Evolutionary conservation across 2,888 invertebrate species (phyloP).

Genomic region (Morpho helenor): DNA sequence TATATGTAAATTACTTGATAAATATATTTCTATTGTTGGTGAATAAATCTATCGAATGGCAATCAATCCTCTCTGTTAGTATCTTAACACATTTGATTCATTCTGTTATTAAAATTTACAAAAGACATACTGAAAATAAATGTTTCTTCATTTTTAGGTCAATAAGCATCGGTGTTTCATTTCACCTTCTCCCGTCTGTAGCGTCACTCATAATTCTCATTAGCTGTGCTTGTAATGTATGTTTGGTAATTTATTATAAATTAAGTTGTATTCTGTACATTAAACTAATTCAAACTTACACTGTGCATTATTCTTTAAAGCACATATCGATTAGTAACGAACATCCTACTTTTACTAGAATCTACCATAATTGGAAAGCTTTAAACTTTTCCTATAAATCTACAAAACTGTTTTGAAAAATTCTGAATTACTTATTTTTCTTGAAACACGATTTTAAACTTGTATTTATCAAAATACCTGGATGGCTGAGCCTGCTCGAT

Average conservation of each 20-base stretch:
- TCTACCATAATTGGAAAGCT: too few relatives aligned
- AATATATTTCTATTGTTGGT: constrained; percentile 77
- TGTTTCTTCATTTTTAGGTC: constrained; percentile 87
- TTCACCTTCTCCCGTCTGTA: constrained; percentile 35
- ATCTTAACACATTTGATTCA: constrained; percentile 73
- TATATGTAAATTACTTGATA: constrained; percentile 76
- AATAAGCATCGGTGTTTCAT: constrained; percentile 80
- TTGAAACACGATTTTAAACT: too few relatives aligned
- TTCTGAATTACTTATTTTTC: too few relatives aligned
- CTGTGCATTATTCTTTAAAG: constrained; percentile 11
- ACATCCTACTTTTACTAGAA: too few relatives aligned
- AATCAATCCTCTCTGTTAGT: constrained; percentile 73
- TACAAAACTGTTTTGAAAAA: too few relatives aligned
- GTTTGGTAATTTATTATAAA: constrained; percentile 12
- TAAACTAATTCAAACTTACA: constrained; percentile 12
- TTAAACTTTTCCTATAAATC: too few relatives aligned
- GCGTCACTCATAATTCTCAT: neutral
- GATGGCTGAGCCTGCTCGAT: too few relatives aligned
- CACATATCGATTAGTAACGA: neutral
- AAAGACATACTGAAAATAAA: constrained; percentile 85
- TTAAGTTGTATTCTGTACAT: constrained; percentile 12
- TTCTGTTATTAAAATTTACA: constrained; percentile 81
- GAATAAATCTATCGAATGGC: constrained; percentile 17
- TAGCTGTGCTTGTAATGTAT: constrained; percentile 8
- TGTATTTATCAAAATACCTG: too few relatives aligned